Conservation (phyloP, 2,113 vertebrate genomes). For the Hippocampus abdominalis region DNA sequence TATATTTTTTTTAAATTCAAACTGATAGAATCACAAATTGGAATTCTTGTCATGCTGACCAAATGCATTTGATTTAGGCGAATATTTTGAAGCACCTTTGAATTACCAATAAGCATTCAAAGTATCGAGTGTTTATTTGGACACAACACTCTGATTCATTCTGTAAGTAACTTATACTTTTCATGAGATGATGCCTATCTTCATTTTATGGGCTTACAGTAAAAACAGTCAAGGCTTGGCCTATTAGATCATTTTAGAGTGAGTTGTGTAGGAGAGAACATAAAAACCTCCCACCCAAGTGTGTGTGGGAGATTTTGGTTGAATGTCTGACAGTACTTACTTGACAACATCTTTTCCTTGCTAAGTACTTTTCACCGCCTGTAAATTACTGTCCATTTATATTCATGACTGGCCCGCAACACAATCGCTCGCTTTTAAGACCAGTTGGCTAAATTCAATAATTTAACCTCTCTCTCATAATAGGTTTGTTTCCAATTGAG, state of each 20-base stretch:
- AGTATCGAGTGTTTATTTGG: too few relatives aligned
- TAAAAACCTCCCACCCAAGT: slow-evolving; percentile 54
- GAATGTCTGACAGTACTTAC: slow-evolving; percentile 27
- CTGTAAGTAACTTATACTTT: not conserved
- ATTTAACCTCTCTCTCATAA: not conserved
- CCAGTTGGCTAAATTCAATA: not conserved
- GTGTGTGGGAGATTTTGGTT: slow-evolving; percentile 50
- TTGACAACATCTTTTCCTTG: slow-evolving; percentile 17
- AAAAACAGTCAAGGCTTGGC: slow-evolving; percentile 36
- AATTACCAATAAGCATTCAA: not conserved
- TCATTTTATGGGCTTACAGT: slow-evolving; percentile 21
- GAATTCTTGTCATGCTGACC: slow-evolving; percentile 28
- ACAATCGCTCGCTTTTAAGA: too few relatives aligned
- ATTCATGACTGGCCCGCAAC: not conserved
- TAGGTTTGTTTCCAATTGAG: too few relatives aligned
- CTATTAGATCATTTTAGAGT: slow-evolving; percentile 47
- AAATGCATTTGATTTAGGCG: slow-evolving; percentile 23
- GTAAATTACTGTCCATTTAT: not conserved
- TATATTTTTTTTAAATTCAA: not conserved
- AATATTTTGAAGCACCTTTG: not conserved
- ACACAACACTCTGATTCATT: not conserved
- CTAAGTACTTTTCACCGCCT: not conserved
- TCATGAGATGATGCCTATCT: not conserved
- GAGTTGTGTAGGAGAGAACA: slow-evolving; percentile 56
- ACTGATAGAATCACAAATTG: not conserved